phyloP scores from a whole-genome alignment of 2,797 vertebrate species.

The Ispidina picta region DNA sequence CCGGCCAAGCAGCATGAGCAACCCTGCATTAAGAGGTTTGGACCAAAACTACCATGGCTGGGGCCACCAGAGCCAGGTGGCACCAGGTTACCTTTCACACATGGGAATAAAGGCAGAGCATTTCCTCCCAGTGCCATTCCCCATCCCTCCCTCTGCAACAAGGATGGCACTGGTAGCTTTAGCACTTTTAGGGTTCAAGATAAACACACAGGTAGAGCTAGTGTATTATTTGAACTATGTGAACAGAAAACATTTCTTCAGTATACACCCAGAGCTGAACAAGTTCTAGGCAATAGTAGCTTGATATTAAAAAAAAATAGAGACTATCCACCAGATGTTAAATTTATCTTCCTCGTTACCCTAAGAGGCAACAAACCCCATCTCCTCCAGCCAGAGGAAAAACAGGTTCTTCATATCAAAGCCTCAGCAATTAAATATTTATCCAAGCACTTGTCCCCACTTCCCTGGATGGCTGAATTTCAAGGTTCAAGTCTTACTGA shows the following conservation, averaged over 20 bases:
- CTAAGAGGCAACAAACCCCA: slow-evolving; percentile 13
- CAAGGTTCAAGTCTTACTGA: slow-evolving; percentile 59
- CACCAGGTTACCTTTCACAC: background rate
- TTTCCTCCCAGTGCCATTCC: rapidly evolving
- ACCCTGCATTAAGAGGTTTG: background rate
- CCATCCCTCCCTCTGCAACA: rapidly evolving
- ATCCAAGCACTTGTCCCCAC: slow-evolving; percentile 36
- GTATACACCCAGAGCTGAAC: background rate
- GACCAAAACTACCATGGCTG: rapidly evolving
- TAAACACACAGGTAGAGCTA: background rate
- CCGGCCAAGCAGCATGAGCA: background rate
- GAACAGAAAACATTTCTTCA: background rate
- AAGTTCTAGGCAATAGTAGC: background rate
- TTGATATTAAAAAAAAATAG: background rate
- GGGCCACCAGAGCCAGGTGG: background rate
- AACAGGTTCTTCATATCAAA: slow-evolving; percentile 58
- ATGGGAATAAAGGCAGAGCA: rapidly evolving
- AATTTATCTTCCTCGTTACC: slow-evolving; percentile 11
- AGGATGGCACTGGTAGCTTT: rapidly evolving
- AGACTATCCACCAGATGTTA: background rate
- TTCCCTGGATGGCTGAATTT: slow-evolving; percentile 25
- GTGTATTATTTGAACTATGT: background rate
- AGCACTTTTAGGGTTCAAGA: background rate
- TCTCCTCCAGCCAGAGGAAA: background rate
- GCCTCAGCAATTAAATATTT: slow-evolving; percentile 63